A percentile compares a stretch with the other conserved stretches of the same genome.
phyloP scores from a whole-genome alignment of 2,888 invertebrate species.

The Ormyrus labotus region DNA sequence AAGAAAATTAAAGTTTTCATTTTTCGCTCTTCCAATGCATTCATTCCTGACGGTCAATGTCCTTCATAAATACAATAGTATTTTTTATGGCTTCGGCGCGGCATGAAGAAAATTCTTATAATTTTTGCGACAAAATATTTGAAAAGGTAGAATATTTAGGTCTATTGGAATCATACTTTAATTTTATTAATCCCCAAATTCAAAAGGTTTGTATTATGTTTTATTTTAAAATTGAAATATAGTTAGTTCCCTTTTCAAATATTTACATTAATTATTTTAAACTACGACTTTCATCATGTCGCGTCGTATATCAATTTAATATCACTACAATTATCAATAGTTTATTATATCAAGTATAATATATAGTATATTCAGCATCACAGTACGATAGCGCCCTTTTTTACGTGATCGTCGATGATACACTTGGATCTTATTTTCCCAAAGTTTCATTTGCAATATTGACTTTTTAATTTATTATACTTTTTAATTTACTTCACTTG shows the following conservation, averaged over 20 bases:
- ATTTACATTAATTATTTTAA: not conserved
- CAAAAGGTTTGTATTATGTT: too few relatives aligned
- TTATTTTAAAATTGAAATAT: too few relatives aligned
- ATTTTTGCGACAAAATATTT: conserved; percentile 5
- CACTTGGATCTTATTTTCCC: conserved; percentile 61
- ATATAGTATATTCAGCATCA: conserved; percentile 71
- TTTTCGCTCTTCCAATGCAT: conserved; percentile 26
- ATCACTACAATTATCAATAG: conserved; percentile 61
- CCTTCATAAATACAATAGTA: conserved; percentile 27
- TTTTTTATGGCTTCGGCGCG: conserved; percentile 37
- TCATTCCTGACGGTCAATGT: conserved; percentile 10
- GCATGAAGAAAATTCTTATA: not conserved
- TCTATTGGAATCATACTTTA: too few relatives aligned
- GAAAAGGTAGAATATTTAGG: not conserved
- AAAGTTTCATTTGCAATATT: conserved; percentile 17
- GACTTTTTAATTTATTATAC: not conserved
- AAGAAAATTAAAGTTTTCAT: conserved; percentile 31
- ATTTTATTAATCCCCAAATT: too few relatives aligned
- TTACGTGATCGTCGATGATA: conserved; percentile 70
- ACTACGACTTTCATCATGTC: conserved; percentile 11
- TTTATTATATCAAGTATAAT: conserved; percentile 63
- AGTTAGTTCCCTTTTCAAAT: too few relatives aligned
- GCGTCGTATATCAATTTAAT: conserved; percentile 51
- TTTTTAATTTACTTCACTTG: too few relatives aligned
- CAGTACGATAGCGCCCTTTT: conserved; percentile 75